Evolutionary conservation across 2,888 invertebrate genomes (phyloP), one percentile per base, ranked within the genome.

Genomic region (Aporophyla nigra): DNA sequence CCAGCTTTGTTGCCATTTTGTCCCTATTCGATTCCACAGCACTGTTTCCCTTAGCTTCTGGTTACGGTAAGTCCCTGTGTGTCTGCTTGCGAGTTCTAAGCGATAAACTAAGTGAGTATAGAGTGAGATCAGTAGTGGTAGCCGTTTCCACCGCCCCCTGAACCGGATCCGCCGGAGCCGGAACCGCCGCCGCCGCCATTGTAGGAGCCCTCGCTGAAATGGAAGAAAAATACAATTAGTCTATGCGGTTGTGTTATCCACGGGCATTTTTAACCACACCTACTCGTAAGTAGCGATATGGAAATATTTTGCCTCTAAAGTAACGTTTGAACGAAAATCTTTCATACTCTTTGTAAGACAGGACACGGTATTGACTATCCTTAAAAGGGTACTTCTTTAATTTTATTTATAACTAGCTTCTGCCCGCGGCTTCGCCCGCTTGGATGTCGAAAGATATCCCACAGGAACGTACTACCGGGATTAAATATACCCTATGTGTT

Each of bases 81-180:
- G 72, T 83, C 80, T 78, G 74, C 72, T 75, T 88, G 88, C 87
- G 87, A 88, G 87, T 88, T 89, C 86, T 65, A 88, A 84, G 83
- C 78, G 80, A 82, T 79, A 86, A 87, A 86, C 87, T 83, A 81
- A 63, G 81, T 82, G 77, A 80, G 74, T 79, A 63, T 80, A 27
- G 67, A 80, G 86, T 92, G 93, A 94, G 94, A 94, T 96, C 93
- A 95, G 88, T 96, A 96, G 86, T 95, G 96, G 90, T 96, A 96
- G 75, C 96, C 95, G 71, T 86, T 87, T 53, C 94, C 88, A 49
- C 92, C 91, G n/a, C 76, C 76, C 62, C 91, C 87, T 5, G 88
- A 90, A 24, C 92, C 90, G 65, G 90, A 89, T 49, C 91, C 91
- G 27, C 91, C 87, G 6, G 87, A 86, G n/a, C 92, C 90, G 67